Evolutionary conservation across 2,113 vertebrate species (phyloP).

Genomic region (Potamarius usumacintae): DNA sequence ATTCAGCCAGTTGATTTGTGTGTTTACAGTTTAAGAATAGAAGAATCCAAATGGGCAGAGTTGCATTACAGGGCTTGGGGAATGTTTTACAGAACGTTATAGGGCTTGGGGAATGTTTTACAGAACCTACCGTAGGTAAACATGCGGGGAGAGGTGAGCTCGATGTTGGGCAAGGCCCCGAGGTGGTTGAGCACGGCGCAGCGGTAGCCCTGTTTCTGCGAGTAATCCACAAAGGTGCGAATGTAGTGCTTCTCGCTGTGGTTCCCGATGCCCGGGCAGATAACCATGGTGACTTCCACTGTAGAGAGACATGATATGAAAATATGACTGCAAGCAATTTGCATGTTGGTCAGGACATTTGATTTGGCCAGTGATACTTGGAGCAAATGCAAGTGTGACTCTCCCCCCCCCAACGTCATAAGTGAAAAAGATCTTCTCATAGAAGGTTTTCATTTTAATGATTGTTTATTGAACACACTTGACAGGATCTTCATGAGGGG

Average conservation of each 20-base stretch:
- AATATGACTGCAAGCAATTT: slow-evolving; percentile 23
- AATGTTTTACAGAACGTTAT: slow-evolving; percentile 8
- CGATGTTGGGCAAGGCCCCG: slow-evolving; percentile 92
- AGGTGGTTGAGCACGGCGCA: slow-evolving; percentile 96
- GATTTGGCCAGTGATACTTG: not conserved
- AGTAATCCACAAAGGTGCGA: slow-evolving; percentile 94
- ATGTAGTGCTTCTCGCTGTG: slow-evolving; percentile 99
- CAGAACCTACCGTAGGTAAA: slow-evolving; percentile 87
- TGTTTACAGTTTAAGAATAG: not conserved
- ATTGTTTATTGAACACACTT: not conserved
- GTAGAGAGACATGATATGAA: slow-evolving; percentile 29
- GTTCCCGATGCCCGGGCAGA: slow-evolving; percentile 97
- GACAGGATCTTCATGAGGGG: not conserved
- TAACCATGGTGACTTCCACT: slow-evolving; percentile 98
- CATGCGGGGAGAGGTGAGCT: slow-evolving; percentile 96
- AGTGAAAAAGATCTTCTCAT: not conserved
- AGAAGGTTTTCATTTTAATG: not conserved
- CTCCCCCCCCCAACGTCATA: too few species aligned
- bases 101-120: not conserved
- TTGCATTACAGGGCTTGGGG: not conserved
- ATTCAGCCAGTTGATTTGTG: not conserved
- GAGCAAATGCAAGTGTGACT: not conserved
- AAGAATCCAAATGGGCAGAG: not conserved
- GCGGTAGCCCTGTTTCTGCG: slow-evolving; percentile 93
- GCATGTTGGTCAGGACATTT: not conserved